Evolutionary conservation across 2,888 invertebrate genomes (phyloP), one percentile per base, ranked within the genome.

Genomic region (Trissolcus brochymenae): DNA sequence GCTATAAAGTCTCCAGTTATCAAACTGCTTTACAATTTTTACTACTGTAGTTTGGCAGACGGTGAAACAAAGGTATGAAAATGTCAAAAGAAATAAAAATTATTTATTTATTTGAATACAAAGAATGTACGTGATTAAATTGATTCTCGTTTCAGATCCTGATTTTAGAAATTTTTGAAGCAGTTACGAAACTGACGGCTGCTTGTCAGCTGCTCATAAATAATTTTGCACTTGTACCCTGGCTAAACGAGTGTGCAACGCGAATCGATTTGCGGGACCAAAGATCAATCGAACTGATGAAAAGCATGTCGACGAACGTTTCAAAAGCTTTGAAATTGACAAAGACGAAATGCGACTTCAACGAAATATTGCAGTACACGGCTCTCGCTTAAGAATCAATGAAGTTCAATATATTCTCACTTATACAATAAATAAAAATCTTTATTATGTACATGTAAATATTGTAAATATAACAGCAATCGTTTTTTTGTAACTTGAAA

Each of bases 21-120:
- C 80, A 96, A 96, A 87, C 92, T 95, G 85, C 90, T 97, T 1
- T 92, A 95, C 87, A 93, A 94, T 81, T 93, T 93, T 84, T 94
- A 93, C 84, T 90, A 91, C 0, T 93, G 93, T 21, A 90, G 90
- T 16, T 86, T 95, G 54, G 91, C 93, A n/a, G 93, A 94, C 79
- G 87, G 90, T 56, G 91, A 91, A 76, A 91, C 91, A 0, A 93
- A 93, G 87, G 91, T 93, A 68, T 4, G 21, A 51, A 17, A 17
- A 51, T 14, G n/a, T 2, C 13, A 2, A 14, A 0, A 46, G n/a
- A n/a, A n/a, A n/a, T n/a, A 16, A 16, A 46, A 46, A 46, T 46
- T 46, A 7, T 46, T 16, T 46, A 14, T 14, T 16, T 1, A 9
- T 11, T 35, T 9, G 7, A 11, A 35, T 11, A 35, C 9, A 11